Base-by-base conservation (phyloP, 2,888 invertebrate species). In the Erannis defoliaria region DNA sequence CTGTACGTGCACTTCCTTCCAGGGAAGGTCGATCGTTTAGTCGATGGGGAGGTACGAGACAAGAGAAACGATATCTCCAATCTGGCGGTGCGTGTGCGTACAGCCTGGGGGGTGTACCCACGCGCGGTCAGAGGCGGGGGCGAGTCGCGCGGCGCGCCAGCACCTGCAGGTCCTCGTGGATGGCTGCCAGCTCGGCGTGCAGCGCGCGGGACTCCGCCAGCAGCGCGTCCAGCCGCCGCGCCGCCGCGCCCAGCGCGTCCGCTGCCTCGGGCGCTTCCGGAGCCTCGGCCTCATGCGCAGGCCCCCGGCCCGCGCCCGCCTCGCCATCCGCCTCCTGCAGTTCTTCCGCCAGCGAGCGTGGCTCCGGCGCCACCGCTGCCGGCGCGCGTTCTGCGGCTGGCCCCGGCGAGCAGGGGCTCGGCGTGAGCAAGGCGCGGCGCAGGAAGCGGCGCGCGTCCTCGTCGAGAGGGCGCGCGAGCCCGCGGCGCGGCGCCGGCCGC, bases 101-200 rank as follows among this genome's bases (percentile, higher is more conserved):
- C 60, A 50, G 60, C 49, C 55, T 43, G 29, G 50, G 21, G 26
- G 40, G 29, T 19, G 43, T 43, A 21, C 54, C 48, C 89, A 89
- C 90, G 84, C 86, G 89, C 90, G 87, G 86, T 89, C 88, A 90
- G 80, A 77, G 77, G 84, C 82, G 72, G 81, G 80, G 80, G 82
- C 85, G 84, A 66, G 85, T 76, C 80, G 85, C 82, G 83, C 92
- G 92, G 74, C 85, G 84, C 68, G 86, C 89, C 85, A 93, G 92
- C 92, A 93, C 93, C 90, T 93, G 93, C 81, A 93, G 87, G 86
- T 93, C 93, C 64, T 86, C 84, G 72, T 91, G 90, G 77, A 93
- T 93, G 76, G 83, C 90, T 9, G 89, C 88, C 77, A 93, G 81
- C 84, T 92, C 89, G 69, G 78, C 83, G 83, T 91, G 92, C 71